phyloP scores from a whole-genome alignment of 1,140 invertebrate genomes.

The Zophobas atratus region DNA sequence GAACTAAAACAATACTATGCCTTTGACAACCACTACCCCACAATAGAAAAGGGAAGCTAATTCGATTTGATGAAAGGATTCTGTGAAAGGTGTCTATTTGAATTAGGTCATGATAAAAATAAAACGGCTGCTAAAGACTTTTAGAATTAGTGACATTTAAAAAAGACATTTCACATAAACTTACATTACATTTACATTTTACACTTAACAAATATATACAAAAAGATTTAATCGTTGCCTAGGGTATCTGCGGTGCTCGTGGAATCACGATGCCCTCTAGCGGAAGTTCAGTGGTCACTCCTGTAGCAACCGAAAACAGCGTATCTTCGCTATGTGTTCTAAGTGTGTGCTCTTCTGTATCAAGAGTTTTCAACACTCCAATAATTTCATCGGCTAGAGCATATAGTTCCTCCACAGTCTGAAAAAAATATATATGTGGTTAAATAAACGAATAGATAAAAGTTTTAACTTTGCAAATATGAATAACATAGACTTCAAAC shows the following conservation, averaged over 20 bases:
- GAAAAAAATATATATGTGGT: conserved; percentile 54
- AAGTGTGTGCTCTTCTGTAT: conserved; percentile 15
- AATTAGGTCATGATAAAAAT: conserved; percentile 31
- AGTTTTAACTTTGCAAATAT: too few species aligned
- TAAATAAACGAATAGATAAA: too few species aligned
- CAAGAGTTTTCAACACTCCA: conserved; percentile 65
- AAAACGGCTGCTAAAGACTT: neutral
- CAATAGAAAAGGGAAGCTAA: conserved; percentile 36
- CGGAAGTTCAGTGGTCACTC: neutral
- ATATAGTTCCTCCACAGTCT: conserved; percentile 79
- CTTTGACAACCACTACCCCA: conserved; percentile 17
- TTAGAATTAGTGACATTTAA: conserved; percentile 8
- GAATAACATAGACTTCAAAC: too few species aligned
- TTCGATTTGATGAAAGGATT: conserved; percentile 34
- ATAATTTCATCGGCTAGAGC: conserved; percentile 76
- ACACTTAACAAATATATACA: neutral
- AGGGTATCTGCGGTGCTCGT: too few species aligned
- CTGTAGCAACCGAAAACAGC: conserved; percentile 15
- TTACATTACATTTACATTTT: conserved; percentile 1
- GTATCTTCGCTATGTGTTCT: conserved; percentile 14
- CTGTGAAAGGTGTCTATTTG: conserved; percentile 4
- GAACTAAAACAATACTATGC: conserved; percentile 15
- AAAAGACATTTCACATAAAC: conserved; percentile 16
- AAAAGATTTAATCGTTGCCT: too few species aligned
- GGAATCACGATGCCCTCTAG: too few species aligned